Percentiles rank a stretch among this genome's conserved stretches.
Evolutionary conservation across 2,888 invertebrate species (phyloP).

Genomic region (Heliconius hortense): DNA sequence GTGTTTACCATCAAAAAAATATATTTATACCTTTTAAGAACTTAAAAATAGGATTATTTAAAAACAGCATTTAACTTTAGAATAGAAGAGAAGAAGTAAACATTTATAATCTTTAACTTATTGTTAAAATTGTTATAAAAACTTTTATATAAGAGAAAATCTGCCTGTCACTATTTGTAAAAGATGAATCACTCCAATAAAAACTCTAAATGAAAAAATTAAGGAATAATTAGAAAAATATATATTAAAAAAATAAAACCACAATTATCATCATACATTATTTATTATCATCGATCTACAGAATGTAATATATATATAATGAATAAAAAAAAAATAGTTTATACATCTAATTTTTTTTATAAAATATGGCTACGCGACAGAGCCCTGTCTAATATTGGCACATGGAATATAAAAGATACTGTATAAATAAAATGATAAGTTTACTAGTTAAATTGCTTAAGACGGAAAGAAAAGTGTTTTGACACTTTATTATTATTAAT

Average conservation of each 20-base stretch:
- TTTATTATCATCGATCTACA: constrained; percentile 76
- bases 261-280: constrained; percentile 63
- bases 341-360: constrained; percentile 65
- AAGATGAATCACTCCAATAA: no score
- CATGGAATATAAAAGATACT: constrained; percentile 60
- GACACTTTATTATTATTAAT: neutral
- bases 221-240: neutral
- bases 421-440: neutral
- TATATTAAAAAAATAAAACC: constrained; percentile 39
- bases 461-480: neutral
- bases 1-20: no score
- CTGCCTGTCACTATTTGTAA: no score
- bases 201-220: no score
- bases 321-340: constrained; percentile 67
- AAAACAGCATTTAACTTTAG: no score
- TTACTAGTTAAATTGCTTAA: neutral
- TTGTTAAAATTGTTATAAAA: neutral
- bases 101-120: no score
- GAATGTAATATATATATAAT: constrained; percentile 74
- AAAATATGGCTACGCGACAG: constrained; percentile 78
- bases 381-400: constrained; percentile 67
- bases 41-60: no score
- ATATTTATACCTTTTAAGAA: no score
- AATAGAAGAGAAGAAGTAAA: no score
- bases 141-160: no score